Conservation (phyloP, 2,888 invertebrate genomes). For the Apoderus coryli region DNA sequence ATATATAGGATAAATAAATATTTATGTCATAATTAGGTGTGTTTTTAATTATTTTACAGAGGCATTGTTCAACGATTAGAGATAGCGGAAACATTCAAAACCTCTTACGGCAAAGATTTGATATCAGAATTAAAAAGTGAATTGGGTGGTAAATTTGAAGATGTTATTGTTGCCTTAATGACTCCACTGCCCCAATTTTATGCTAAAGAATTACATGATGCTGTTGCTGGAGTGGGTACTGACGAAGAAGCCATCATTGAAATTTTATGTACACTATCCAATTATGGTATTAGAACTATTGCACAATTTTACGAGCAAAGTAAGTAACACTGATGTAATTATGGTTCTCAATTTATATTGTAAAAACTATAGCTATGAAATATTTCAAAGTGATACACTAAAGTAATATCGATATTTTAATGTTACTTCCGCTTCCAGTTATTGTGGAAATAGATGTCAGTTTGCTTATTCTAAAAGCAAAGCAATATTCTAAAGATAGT, state of each 20-base stretch:
- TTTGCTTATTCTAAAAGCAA: too few species aligned
- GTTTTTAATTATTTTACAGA: too few species aligned
- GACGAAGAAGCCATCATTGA: constrained; percentile 86
- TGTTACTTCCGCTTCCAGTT: too few species aligned
- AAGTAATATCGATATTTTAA: too few species aligned
- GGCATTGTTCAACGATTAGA: constrained; percentile 83
- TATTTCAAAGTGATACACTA: too few species aligned
- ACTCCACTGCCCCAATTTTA: constrained; percentile 81
- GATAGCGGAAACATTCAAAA: constrained; percentile 83
- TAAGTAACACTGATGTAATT: too few species aligned
- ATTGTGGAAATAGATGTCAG: too few species aligned
- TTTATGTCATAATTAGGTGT: too few species aligned
- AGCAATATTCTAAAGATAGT: too few species aligned
- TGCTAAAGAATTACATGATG: constrained; percentile 78
- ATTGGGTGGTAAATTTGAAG: constrained; percentile 77
- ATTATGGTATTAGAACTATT: constrained; percentile 76
- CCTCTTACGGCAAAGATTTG: constrained; percentile 70
- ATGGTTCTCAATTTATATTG: not conserved
- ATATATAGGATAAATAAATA: too few species aligned
- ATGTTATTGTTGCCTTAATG: constrained; percentile 81
- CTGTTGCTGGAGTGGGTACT: constrained; percentile 75
- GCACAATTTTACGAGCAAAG: constrained; percentile 69
- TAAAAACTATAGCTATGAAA: too few species aligned
- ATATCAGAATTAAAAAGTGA: constrained; percentile 81
- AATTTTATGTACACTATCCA: constrained; percentile 81